Evolutionary conservation across 1,140 invertebrate genomes (phyloP).

Genomic region (Apis dorsata): DNA sequence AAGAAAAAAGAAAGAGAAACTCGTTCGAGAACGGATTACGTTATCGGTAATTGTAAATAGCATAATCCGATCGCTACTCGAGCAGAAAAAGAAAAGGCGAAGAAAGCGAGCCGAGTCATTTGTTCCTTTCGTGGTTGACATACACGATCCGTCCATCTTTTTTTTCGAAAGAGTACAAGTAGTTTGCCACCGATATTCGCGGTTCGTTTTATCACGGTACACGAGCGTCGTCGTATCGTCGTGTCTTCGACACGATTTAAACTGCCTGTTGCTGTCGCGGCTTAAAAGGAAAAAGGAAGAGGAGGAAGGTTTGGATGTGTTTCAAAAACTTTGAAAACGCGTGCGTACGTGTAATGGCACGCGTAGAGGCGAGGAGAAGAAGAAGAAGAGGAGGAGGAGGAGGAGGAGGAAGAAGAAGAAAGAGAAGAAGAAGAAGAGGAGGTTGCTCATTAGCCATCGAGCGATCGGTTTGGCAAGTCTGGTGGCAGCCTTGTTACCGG

Average conservation of each 20-base stretch:
- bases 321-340: slow-evolving; percentile 54
- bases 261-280: neutral
- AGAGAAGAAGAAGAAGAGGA: slow-evolving; percentile 55
- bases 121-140: neutral
- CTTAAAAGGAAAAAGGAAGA: neutral
- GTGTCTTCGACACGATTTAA: slow-evolving; percentile 23
- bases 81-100: too few species aligned
- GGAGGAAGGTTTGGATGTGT: neutral
- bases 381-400: slow-evolving; percentile 68
- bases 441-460: slow-evolving; percentile 71
- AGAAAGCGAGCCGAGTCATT: neutral
- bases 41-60: neutral
- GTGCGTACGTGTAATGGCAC: slow-evolving; percentile 54
- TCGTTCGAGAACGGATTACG: neutral
- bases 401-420: slow-evolving; percentile 65
- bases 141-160: slow-evolving; percentile 1
- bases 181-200: slow-evolving; percentile 26
- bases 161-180: neutral
- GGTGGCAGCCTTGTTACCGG: slow-evolving; percentile 48
- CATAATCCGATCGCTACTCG: neutral
- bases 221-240: slow-evolving; percentile 31
- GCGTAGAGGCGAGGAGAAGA: slow-evolving; percentile 54
- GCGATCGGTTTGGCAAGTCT: slow-evolving; percentile 63
- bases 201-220: slow-evolving; percentile 45
- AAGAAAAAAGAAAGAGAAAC: neutral